Conservation (phyloP, 2,113 vertebrate genomes). For the Oreotrochilus melanogaster region DNA sequence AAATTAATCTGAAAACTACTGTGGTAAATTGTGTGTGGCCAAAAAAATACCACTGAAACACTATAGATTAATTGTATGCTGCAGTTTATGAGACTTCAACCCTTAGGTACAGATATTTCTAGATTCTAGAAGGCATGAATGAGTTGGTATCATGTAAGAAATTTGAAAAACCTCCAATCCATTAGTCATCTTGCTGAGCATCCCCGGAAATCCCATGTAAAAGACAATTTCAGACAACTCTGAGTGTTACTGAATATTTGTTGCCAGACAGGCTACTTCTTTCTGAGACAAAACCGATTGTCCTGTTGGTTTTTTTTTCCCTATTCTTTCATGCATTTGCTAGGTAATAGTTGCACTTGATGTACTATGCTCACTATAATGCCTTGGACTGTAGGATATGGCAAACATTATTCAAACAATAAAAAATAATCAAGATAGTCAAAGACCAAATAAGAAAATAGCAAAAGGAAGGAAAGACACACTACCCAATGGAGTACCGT, state of each 20-base stretch:
- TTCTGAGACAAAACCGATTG: not conserved
- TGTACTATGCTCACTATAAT: not conserved
- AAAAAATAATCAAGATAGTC: not conserved
- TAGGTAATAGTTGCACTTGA: not conserved
- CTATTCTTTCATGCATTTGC: not conserved
- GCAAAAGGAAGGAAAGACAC: not conserved
- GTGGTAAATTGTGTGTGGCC: not conserved
- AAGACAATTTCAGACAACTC: not conserved
- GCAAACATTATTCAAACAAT: not conserved
- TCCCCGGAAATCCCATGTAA: not conserved
- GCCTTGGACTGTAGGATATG: not conserved
- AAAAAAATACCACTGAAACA: not conserved
- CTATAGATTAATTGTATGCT: not conserved
- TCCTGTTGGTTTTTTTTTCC: not conserved
- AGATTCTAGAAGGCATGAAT: not conserved
- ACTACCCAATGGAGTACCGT: not conserved
- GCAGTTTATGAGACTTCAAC: not conserved
- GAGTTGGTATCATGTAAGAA: not conserved
- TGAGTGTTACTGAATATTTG: not conserved
- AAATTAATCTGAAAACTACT: not conserved
- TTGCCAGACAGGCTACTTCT: not conserved
- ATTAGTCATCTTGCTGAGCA: fast-evolving
- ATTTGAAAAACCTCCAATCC: not conserved
- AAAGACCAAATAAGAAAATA: not conserved
- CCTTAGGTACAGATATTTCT: not conserved